These are phyloP conservation scores for Idaea straminata DNA, from an alignment of 2,888 invertebrate genomes.

Conservation along the genomic window DNA sequence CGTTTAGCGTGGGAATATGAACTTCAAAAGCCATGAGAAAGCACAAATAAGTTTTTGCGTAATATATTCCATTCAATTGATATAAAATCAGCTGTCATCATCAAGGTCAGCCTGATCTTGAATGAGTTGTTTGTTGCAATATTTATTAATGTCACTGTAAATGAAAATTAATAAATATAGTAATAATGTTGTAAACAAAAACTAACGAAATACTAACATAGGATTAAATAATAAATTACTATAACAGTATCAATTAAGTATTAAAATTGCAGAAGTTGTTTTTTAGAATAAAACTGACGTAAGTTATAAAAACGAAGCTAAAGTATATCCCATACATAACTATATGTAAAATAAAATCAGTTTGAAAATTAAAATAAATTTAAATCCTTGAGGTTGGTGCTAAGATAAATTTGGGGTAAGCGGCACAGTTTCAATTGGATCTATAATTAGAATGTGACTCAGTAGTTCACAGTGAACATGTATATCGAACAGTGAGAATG, in stretches of 20 bases:
- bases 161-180: conserved; percentile 6
- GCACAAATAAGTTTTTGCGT: not conserved
- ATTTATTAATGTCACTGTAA: conserved; percentile 5
- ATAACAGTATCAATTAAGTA: not conserved
- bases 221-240: conserved; percentile 7
- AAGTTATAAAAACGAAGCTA: not conserved
- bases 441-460: conserved; percentile 73
- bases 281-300: not conserved
- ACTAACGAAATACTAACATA: not conserved
- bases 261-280: not conserved
- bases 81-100: conserved; percentile 53
- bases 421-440: conserved; percentile 58
- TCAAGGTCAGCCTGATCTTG: conserved; percentile 58
- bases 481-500: conserved; percentile 48
- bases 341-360: conserved; percentile 5
- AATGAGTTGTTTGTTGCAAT: conserved; percentile 40
- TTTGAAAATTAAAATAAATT: conserved; percentile 9
- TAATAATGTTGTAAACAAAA: not conserved
- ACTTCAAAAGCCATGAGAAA: conserved; percentile 16
- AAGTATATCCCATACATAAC: conserved; percentile 3
- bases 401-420: conserved; percentile 57
- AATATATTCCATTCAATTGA: conserved; percentile 23
- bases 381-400: conserved; percentile 23
- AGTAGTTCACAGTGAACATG: conserved; percentile 54
- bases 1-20: conserved; percentile 42